phyloP scores from a whole-genome alignment of 2,888 invertebrate genomes.

The Horisme vitalbata region DNA sequence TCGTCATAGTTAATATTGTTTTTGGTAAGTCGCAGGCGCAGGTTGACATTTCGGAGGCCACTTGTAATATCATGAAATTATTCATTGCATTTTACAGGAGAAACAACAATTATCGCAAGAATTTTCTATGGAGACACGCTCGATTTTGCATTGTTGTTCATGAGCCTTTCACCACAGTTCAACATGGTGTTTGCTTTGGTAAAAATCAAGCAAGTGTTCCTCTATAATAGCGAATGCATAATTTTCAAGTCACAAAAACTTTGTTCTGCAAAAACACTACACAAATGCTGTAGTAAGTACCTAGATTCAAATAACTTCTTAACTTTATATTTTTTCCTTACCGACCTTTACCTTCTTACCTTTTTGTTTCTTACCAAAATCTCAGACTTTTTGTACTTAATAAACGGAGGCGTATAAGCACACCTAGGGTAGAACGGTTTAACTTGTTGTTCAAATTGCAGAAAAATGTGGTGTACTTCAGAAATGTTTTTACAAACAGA shows the following conservation, averaged over 20 bases:
- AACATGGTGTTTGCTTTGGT: constrained; percentile 67
- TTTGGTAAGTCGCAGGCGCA: constrained; percentile 66
- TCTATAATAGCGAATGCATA: constrained; percentile 67
- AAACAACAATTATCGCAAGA: constrained; percentile 62
- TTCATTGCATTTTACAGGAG: constrained; percentile 46
- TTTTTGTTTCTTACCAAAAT: no score
- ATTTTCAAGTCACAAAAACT: constrained; percentile 50
- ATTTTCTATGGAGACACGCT: constrained; percentile 58
- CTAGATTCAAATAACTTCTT: not conserved
- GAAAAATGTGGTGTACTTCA: constrained; percentile 69
- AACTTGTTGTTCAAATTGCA: constrained; percentile 30
- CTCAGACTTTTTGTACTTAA: no score
- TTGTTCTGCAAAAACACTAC: constrained; percentile 52
- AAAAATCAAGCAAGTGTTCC: constrained; percentile 61
- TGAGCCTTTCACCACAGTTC: constrained; percentile 67
- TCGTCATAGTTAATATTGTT: constrained; percentile 60
- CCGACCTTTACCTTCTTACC: no score
- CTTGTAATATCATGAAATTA: not conserved
- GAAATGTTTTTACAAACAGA: constrained; percentile 53
- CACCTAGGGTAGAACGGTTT: no score
- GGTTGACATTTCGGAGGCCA: no score
- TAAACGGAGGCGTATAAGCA: no score
- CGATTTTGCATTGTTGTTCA: constrained; percentile 46
- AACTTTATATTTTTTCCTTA: not conserved
- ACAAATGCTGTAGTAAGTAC: constrained; percentile 68